These are phyloP conservation scores for Troglohyphantes excavatus DNA, from an alignment of 2,888 invertebrate species.

Conservation along the genomic window DNA sequence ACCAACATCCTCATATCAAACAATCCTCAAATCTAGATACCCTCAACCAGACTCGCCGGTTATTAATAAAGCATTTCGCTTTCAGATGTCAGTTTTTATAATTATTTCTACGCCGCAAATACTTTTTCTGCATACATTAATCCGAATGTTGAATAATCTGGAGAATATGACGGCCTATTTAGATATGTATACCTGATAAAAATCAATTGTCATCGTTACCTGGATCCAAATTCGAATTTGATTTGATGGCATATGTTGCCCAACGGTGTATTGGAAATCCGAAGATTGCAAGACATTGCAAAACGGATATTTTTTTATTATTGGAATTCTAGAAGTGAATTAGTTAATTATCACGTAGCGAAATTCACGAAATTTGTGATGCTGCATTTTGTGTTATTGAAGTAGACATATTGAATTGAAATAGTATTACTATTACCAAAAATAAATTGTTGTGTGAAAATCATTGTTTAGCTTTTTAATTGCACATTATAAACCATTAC, in stretches of 20 bases:
- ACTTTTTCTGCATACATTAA: slow-evolving; percentile 40
- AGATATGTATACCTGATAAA: slow-evolving; percentile 33
- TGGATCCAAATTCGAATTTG: slow-evolving; percentile 23
- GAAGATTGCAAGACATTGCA: not conserved
- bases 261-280: slow-evolving; percentile 16
- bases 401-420: too few relatives aligned
- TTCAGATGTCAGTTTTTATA: slow-evolving; percentile 28
- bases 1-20: too few relatives aligned
- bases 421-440: too few relatives aligned
- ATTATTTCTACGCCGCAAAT: not conserved
- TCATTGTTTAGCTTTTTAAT: too few relatives aligned
- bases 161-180: not conserved
- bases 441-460: too few relatives aligned
- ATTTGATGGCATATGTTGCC: slow-evolving; percentile 37
- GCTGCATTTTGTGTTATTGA: too few relatives aligned
- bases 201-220: slow-evolving; percentile 45
- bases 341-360: too few relatives aligned
- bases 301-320: not conserved
- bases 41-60: not conserved
- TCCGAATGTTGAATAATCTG: not conserved
- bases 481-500: too few relatives aligned
- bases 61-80: slow-evolving; percentile 55
- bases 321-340: too few relatives aligned
- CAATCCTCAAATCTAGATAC: not conserved
- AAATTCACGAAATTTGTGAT: too few relatives aligned